phyloP scores from a whole-genome alignment of 2,888 invertebrate genomes.

The Campopleginae sp. region DNA sequence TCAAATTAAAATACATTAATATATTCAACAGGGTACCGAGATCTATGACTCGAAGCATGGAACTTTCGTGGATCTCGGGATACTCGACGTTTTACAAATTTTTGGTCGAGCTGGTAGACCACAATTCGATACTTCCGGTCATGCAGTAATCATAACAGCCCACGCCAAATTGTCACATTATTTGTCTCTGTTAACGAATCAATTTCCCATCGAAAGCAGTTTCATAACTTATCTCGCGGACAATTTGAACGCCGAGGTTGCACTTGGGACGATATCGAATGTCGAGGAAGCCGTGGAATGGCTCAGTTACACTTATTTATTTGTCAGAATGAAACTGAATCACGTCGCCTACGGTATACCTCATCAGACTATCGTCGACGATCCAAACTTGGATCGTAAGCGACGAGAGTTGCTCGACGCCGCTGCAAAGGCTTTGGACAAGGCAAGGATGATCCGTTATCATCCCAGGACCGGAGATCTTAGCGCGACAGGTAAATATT shows the following conservation, averaged over 20 bases:
- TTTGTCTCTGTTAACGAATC: conserved; percentile 96
- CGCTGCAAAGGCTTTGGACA: conserved; percentile 94
- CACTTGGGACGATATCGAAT: conserved; percentile 97
- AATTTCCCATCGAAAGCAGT: conserved; percentile 99
- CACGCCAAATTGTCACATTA: conserved; percentile 97
- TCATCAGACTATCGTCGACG: conserved; percentile 88
- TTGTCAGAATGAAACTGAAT: conserved; percentile 96
- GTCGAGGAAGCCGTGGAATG: conserved; percentile 98
- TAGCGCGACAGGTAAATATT: conserved; percentile 87
- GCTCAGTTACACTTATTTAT: conserved; percentile 98
- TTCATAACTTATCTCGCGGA: conserved; percentile 96
- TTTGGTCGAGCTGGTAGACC: conserved; percentile 99
- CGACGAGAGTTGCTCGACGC: conserved; percentile 91
- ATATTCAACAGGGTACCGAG: conserved; percentile 92
- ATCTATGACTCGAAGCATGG: conserved; percentile 98
- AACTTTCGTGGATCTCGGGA: conserved; percentile 96
- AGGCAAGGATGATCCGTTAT: conserved; percentile 97
- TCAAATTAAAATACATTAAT: not conserved
- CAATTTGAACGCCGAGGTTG: conserved; percentile 97
- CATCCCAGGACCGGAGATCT: conserved; percentile 93
- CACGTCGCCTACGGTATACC: conserved; percentile 91
- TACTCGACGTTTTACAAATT: conserved; percentile 98
- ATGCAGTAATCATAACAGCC: conserved; percentile 97
- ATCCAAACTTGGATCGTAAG: conserved; percentile 91
- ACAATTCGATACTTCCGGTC: conserved; percentile 97